Conservation (phyloP, 2,888 invertebrate genomes). For the Tuberolachnus salignus region DNA sequence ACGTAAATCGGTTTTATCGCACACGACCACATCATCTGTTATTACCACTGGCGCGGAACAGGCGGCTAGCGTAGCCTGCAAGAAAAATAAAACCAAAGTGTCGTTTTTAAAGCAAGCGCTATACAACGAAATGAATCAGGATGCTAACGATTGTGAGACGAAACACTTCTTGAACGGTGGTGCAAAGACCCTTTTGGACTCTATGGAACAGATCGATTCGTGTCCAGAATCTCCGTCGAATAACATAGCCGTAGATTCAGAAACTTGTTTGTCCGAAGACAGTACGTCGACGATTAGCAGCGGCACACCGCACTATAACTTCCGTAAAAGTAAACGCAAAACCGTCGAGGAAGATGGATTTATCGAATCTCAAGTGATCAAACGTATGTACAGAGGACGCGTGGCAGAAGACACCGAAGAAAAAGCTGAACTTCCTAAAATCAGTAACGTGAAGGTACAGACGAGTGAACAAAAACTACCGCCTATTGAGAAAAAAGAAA, state of each 20-base stretch:
- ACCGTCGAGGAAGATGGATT: slow-evolving; percentile 48
- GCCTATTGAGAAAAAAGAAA: neutral
- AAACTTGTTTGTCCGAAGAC: slow-evolving; percentile 51
- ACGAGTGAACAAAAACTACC: slow-evolving; percentile 27
- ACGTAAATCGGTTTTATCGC: slow-evolving; percentile 50
- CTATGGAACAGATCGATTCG: slow-evolving; percentile 40
- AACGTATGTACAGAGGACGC: slow-evolving; percentile 52
- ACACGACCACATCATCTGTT: slow-evolving; percentile 22
- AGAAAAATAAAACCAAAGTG: slow-evolving; percentile 42
- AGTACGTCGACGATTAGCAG: slow-evolving; percentile 51
- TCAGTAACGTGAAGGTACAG: neutral
- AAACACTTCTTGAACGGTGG: slow-evolving; percentile 35
- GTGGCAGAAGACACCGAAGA: slow-evolving; percentile 32
- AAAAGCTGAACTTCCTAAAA: slow-evolving; percentile 31
- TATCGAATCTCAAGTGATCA: slow-evolving; percentile 53
- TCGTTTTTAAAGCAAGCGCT: slow-evolving; percentile 51
- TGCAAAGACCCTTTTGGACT: slow-evolving; percentile 9
- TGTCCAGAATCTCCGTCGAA: slow-evolving; percentile 46
- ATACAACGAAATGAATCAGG: slow-evolving; percentile 50
- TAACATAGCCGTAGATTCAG: slow-evolving; percentile 30
- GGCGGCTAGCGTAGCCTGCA: neutral
- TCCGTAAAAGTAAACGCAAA: slow-evolving; percentile 51
- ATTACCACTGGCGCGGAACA: neutral
- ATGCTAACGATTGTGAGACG: slow-evolving; percentile 31
- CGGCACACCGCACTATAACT: slow-evolving; percentile 51